Evolutionary conservation across 2,888 invertebrate species (phyloP).

Genomic region (Tribolium freemani): DNA sequence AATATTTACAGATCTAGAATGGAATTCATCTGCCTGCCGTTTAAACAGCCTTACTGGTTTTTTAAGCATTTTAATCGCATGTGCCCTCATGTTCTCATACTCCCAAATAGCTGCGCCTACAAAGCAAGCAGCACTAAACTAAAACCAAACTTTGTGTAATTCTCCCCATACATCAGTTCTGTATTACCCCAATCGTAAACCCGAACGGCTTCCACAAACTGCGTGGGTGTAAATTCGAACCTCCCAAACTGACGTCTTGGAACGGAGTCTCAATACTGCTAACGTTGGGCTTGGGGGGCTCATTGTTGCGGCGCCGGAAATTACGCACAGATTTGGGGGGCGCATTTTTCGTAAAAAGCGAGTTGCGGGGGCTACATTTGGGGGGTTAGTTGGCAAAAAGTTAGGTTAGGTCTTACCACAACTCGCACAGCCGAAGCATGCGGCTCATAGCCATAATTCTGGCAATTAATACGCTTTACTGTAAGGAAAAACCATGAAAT

Average conservation of each 20-base stretch:
- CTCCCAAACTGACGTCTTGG: slow-evolving; percentile 67
- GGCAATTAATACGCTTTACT: neutral
- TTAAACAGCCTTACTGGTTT: slow-evolving; percentile 72
- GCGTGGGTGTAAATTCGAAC: slow-evolving; percentile 67
- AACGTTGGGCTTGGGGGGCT: slow-evolving; percentile 52
- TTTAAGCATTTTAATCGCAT: slow-evolving; percentile 71
- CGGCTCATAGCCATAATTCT: slow-evolving; percentile 60
- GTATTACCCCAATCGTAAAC: slow-evolving; percentile 75
- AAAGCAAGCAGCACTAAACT: slow-evolving; percentile 74
- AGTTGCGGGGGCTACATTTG: slow-evolving; percentile 44
- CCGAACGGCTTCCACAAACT: slow-evolving; percentile 74
- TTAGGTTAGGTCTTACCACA: slow-evolving; percentile 52
- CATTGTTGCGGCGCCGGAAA: slow-evolving; percentile 52
- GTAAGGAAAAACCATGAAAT: slow-evolving; percentile 12
- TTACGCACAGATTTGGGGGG: slow-evolving; percentile 45
- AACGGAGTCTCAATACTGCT: slow-evolving; percentile 66
- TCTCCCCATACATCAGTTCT: slow-evolving; percentile 11
- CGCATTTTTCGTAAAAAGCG: neutral
- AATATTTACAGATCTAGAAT: slow-evolving; percentile 48
- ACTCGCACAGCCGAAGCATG: slow-evolving; percentile 56
- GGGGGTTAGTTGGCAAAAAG: neutral
- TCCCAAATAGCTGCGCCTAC: slow-evolving; percentile 88
- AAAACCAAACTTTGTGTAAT: slow-evolving; percentile 45
- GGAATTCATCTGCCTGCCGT: slow-evolving; percentile 50
- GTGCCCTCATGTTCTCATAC: slow-evolving; percentile 80